Conservation (phyloP, 2,113 vertebrate genomes). For the Canis aureus region DNA sequence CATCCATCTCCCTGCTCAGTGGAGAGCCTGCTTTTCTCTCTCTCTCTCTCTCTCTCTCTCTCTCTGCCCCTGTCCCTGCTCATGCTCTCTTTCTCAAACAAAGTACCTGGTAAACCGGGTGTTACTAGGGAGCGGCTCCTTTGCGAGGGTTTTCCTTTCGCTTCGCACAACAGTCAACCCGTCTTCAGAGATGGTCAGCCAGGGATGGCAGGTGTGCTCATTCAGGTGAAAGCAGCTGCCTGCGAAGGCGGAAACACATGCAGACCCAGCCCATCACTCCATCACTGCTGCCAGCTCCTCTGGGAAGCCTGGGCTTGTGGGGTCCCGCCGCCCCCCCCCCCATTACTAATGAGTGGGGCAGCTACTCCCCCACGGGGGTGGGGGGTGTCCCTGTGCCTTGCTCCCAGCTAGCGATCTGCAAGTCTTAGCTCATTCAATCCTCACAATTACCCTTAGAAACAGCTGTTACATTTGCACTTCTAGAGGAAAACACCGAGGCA, state of each 20-base stretch:
- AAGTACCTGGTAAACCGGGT: slow-evolving; percentile 92
- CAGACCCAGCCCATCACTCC: neutral
- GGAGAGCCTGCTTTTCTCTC: too few relatives aligned
- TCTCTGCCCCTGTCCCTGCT: too few relatives aligned
- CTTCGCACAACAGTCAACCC: slow-evolving; percentile 92
- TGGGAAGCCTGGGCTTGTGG: neutral
- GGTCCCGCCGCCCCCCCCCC: neutral
- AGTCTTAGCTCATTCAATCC: neutral
- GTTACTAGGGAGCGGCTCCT: slow-evolving; percentile 87
- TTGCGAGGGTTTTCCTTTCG: slow-evolving; percentile 88
- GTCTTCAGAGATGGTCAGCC: slow-evolving; percentile 93
- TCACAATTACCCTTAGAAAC: neutral
- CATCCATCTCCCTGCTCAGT: too few relatives aligned
- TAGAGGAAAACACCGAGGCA: neutral
- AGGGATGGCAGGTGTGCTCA: slow-evolving; percentile 94
- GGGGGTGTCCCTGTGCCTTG: neutral
- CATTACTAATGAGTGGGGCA: neutral
- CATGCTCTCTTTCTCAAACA: too few relatives aligned
- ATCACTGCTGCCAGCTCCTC: neutral
- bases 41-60: too few relatives aligned
- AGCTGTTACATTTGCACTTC: neutral
- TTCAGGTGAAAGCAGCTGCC: slow-evolving; percentile 94
- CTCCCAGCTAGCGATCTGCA: neutral
- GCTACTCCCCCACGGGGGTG: too few relatives aligned
- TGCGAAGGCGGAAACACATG: slow-evolving; percentile 76